Conservation (phyloP, 2,797 vertebrate species). For the Erethizon dorsatum region DNA sequence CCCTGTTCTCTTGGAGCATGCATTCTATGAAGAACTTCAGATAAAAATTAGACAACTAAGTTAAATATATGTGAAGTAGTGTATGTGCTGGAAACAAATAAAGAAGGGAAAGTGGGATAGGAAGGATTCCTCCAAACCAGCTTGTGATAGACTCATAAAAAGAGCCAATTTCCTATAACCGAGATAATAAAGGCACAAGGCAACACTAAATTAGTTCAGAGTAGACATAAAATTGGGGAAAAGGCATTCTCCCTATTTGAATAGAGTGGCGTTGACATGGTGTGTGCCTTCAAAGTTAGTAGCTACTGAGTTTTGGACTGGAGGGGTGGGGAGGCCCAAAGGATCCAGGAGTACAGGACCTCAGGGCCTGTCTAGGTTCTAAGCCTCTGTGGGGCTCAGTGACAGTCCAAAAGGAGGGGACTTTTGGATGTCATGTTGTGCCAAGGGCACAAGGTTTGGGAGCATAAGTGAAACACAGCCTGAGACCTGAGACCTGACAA, state of each 20-base stretch:
- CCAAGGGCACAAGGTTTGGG: not conserved
- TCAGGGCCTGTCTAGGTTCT: not conserved
- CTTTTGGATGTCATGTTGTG: not conserved
- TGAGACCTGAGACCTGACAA: not conserved
- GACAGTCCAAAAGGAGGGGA: not conserved
- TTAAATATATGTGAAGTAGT: constrained; percentile 4
- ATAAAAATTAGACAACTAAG: not conserved
- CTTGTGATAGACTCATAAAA: not conserved
- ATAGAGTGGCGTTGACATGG: not conserved
- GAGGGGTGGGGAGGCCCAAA: not conserved
- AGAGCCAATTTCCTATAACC: not conserved
- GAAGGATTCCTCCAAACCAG: not conserved
- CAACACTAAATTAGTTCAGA: not conserved
- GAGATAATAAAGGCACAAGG: not conserved
- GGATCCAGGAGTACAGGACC: not conserved
- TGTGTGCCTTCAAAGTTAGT: not conserved
- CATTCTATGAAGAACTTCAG: not conserved
- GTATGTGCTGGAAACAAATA: not conserved
- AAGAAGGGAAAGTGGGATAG: not conserved
- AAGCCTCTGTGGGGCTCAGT: not conserved
- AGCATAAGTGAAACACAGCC: not conserved
- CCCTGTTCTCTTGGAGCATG: not conserved
- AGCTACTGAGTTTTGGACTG: not conserved
- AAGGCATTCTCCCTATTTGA: not conserved
- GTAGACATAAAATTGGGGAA: not conserved